Evolutionary conservation across 2,113 vertebrate genomes (phyloP), one percentile per base, ranked within the genome.

Genomic region (Psittacula cyanocephala): DNA sequence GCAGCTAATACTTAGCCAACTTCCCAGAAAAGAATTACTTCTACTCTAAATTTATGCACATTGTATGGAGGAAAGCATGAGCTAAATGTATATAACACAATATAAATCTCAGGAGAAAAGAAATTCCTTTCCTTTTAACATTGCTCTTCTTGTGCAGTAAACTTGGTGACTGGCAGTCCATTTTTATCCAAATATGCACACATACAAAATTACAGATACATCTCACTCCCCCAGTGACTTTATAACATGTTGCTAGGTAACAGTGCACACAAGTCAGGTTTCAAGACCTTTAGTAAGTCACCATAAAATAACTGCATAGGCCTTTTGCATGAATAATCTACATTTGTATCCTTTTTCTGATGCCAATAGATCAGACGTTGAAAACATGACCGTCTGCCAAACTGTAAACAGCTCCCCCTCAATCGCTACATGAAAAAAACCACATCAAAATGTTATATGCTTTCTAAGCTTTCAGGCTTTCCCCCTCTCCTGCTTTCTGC

Each of bases 241-340:
- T 98, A 96, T 98, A 98, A 97, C 98, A 98, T 96, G 98, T 98
- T 98, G 98, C 98, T 98, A 98, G 98, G 98, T 98, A 98, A 98
- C 98, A 98, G 96, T 97, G 98, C 98, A 98, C 92, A 98, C 97
- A 98, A 98, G 98, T 98, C 98, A 98, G 97, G 97, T 98, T 98
- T 97, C 97, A 98, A 97, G 98, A 98, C 98, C 98, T 98, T 97
- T 97, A 91, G 95, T 97, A 98, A 98, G 97, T 97, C 97, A 97
- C 97, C 97, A 98, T 97, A 97, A 98, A 98, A 98, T 98, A 98
- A 97, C 97, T 95, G 96, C 98, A 96, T 15, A 91, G 97, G 96
- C 92, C 97, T 98, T 95, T 97, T 97, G 98, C 98, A 98, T 98
- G 97, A 98, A 97, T 93, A 97, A 97, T 95, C 91, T 82, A 91